Percentiles rank a stretch among this genome's conserved stretches.
These are phyloP conservation scores for Mormyrops boulengeri DNA, from an alignment of 2,797 vertebrate species.

Conservation along the genomic window DNA sequence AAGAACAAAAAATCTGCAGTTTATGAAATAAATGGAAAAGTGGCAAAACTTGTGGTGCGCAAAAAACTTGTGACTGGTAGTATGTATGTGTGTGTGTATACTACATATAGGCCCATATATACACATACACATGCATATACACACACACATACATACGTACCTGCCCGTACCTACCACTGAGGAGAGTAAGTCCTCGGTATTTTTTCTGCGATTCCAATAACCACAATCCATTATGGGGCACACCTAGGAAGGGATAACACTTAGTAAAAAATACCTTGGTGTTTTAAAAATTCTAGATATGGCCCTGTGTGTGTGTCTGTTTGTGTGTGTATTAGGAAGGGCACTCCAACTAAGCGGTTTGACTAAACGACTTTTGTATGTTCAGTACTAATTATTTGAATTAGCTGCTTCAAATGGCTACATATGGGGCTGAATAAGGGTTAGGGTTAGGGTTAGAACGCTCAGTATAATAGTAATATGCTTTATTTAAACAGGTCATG, in stretches of 20 bases:
- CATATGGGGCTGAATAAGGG: background rate
- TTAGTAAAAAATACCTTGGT: no score
- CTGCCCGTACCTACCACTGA: background rate
- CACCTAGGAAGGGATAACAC: no score
- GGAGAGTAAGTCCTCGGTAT: background rate
- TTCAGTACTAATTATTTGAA: background rate
- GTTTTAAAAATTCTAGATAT: no score
- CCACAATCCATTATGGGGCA: no score
- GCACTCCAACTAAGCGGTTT: background rate
- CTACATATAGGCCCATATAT: background rate
- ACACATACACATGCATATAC: background rate
- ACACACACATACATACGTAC: background rate
- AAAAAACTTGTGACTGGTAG: background rate
- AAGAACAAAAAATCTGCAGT: background rate
- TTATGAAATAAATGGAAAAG: background rate
- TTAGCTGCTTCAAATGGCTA: background rate
- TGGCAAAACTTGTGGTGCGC: background rate
- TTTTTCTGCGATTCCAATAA: no score
- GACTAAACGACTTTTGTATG: background rate
- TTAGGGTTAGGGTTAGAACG: background rate
- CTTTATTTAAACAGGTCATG: background rate
- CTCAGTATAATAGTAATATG: background rate
- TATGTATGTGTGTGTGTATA: background rate
- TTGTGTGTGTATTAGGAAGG: no score
- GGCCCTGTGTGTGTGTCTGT: no score